A percentile compares a stretch with the other conserved stretches of the same genome.
Evolutionary conservation across 2,113 vertebrate genomes (phyloP).

Genomic region (Ursus arctos): DNA sequence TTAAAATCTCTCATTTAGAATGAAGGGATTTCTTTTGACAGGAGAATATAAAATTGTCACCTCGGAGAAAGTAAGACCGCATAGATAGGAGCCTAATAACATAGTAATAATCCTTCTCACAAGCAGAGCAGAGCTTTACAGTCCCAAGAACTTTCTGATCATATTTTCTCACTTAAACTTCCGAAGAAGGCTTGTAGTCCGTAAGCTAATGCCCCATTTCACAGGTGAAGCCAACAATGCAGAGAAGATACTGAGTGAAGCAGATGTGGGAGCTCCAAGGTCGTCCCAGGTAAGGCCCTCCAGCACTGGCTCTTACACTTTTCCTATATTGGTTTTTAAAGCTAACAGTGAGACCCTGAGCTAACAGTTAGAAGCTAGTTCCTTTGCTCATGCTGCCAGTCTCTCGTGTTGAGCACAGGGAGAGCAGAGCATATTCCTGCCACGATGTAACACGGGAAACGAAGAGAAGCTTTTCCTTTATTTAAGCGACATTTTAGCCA

Average conservation of each 20-base stretch:
- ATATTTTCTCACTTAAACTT: constrained; percentile 20
- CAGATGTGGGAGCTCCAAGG: not conserved
- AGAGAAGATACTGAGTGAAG: not conserved
- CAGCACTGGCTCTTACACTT: not conserved
- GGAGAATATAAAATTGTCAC: not conserved
- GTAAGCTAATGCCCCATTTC: not conserved
- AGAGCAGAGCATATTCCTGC: not conserved
- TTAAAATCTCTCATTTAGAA: not conserved
- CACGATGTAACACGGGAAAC: not conserved
- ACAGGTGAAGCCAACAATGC: not conserved
- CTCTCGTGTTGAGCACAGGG: not conserved
- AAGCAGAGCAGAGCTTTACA: not conserved
- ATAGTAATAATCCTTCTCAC: not conserved
- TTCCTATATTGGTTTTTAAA: not conserved
- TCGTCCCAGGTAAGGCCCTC: no score
- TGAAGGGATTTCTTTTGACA: not conserved
- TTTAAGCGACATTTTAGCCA: not conserved
- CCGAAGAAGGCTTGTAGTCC: not conserved
- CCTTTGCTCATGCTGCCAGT: not conserved
- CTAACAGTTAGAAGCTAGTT: not conserved
- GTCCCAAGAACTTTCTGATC: not conserved
- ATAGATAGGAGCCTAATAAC: not conserved
- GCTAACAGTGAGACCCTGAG: not conserved
- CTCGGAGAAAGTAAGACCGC: not conserved
- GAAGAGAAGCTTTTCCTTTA: not conserved